Evolutionary conservation across 2,113 vertebrate genomes (phyloP), one percentile per base, ranked within the genome.

Genomic region (Saguinus midas): DNA sequence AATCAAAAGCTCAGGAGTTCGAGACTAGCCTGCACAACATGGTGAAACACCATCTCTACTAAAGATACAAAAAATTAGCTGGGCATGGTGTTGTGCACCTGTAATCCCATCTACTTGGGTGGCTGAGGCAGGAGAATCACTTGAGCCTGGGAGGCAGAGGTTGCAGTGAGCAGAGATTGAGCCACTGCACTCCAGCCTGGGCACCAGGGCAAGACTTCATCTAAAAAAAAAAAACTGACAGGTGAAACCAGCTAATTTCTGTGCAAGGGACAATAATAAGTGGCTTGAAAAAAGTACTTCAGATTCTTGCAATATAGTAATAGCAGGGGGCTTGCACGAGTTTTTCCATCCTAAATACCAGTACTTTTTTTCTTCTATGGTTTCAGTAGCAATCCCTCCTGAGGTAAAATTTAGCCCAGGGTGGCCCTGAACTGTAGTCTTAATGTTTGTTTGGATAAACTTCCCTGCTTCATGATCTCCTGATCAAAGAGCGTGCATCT

Each of bases 401-500:
- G 16, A 92, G 88, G 45, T 61, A 80, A 94, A 96, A 81, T 94
- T 90, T 72, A 84, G 40, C 66, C n/a, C 17, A 84, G 11, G 18
- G 55, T 83, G 32, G n/a, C 84, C 23, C 43, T 84, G 43, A 95
- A 9, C 55, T 75, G 50, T 84, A 64, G 64, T 5, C 79, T 96
- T 87, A 76, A 55, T 5, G 23, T 92, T 37, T 72, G 76, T 66
- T 95, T 95, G 64, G 55, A 84, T 95, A 73, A 96, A 87, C 2
- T 80, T 90, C 91, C 45, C 29, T 90, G 45, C 27, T 94, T 91
- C 6, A 8, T 87, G 91, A 64, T 90, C 85, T 88, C 72, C 52
- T 85, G 50, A 90, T 96, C 84, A 96, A 96, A 96, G 48, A 87
- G 4, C 85, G 82, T 73, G 78, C 88, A 61, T 83, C 40, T 93